phyloP scores from a whole-genome alignment of 2,888 invertebrate genomes.

The Scaeva pyrastri region DNA sequence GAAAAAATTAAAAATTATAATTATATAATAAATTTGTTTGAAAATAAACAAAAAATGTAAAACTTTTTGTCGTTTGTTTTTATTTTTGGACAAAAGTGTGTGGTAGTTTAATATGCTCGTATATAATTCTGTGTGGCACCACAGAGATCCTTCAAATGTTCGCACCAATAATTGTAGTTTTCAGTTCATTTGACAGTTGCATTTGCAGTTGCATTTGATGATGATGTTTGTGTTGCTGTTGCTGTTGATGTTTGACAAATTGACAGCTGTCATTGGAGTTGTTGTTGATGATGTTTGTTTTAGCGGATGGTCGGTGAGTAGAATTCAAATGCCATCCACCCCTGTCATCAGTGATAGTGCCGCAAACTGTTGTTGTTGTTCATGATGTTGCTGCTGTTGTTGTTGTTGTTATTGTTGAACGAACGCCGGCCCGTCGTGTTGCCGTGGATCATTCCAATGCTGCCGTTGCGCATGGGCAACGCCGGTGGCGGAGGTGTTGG shows the following conservation, averaged over 20 bases:
- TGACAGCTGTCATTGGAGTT: conserved; percentile 40
- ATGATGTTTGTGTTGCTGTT: no score
- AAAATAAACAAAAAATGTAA: conserved; percentile 71
- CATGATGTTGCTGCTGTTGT: conserved; percentile 79
- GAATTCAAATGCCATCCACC: conserved; percentile 74
- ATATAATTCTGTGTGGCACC: conserved; percentile 68
- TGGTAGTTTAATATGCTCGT: conserved; percentile 59
- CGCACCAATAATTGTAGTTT: conserved; percentile 34
- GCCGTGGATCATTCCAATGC: conserved; percentile 78
- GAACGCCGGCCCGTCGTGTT: conserved; percentile 82
- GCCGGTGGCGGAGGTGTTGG: conserved; percentile 83
- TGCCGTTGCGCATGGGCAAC: conserved; percentile 82
- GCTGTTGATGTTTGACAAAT: conserved; percentile 44
- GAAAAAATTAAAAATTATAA: conserved; percentile 45
- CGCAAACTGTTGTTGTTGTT: conserved; percentile 81
- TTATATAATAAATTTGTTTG: conserved; percentile 70
- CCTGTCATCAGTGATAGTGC: conserved; percentile 82
- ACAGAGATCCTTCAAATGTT: conserved; percentile 16
- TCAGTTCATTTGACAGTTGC: conserved; percentile 61
- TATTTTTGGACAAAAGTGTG: conserved; percentile 49
- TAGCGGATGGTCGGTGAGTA: conserved; percentile 75
- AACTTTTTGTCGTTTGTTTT: conserved; percentile 49
- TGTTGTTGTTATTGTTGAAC: conserved; percentile 78
- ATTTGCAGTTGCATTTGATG: background rate
- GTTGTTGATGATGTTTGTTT: conserved; percentile 9